Evolutionary conservation across 2,797 vertebrate species (phyloP), one percentile per base, ranked within the genome.

Genomic region (Acanthopagrus latus): DNA sequence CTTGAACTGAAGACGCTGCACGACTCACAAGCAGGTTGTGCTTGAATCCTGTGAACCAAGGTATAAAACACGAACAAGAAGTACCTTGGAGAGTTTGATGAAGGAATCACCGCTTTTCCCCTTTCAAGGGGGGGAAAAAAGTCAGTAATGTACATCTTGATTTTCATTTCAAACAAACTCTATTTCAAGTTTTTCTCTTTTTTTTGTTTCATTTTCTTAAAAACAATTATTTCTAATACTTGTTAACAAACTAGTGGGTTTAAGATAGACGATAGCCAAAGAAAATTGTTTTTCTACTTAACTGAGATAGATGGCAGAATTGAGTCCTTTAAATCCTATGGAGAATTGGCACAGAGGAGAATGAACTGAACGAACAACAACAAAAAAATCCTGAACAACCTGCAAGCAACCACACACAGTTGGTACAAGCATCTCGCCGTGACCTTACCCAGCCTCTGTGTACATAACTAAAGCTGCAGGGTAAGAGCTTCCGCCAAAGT

Each of bases 401-500:
- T 1, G 0, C 12, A 10, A 57, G 12, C 1, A 1, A 4, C 43
- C 29, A 74, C 14, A 64, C 20, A 64, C 0, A 1, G 23, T 7
- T 10, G 38, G 16, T 21, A n/a, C 7, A 78, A 62, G 25, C 21
- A 62, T 74, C 23, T 46, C 2, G 23, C 55, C 12, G 27, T 57
- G 74, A 88, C 65, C 54, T 72, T 21, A 18, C 55, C 38, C 25
- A 54, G 33, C 70, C 64, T 77, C 29, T 55, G 55, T 63, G 57
- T 55, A 58, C 71, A 71, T 55, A 74, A 62, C 55, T 71, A 38
- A 80, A 77, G 71, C 79, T 44, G 33, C 66, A 57, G 72, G 64
- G 48, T 20, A 52, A 41, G 52, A 72, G 72, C 78, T 74, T 20
- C 64, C 47, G 29, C 52, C 55, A 23, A 50, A 60, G 70, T 57